Percentiles rank a stretch among this genome's conserved stretches.
These are phyloP conservation scores for Xestia rhomboidea DNA, from an alignment of 2,888 invertebrate species.

Conservation along the genomic window DNA sequence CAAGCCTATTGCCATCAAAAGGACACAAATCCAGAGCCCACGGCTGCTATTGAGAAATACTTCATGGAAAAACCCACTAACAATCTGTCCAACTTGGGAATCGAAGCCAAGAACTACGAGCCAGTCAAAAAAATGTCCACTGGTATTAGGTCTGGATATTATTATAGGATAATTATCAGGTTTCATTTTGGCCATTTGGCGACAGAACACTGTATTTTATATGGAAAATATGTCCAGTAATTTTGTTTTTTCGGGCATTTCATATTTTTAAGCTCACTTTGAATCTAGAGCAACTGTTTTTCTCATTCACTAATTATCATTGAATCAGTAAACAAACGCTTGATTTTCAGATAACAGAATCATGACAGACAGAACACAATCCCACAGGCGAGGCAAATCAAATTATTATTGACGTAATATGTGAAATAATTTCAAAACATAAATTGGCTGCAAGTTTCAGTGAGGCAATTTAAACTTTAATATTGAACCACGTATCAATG, in stretches of 20 bases:
- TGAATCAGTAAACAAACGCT: not conserved
- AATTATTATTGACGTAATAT: constrained; percentile 33
- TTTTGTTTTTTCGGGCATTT: not conserved
- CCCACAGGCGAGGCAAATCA: constrained; percentile 10
- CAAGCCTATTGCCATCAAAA: not conserved
- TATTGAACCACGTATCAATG: constrained; percentile 63
- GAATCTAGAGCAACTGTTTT: too few species aligned
- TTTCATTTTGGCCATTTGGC: too few species aligned
- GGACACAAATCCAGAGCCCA: not conserved
- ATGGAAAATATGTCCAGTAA: not conserved
- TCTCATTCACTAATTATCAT: too few species aligned
- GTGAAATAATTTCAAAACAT: constrained; percentile 65
- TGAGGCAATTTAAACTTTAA: constrained; percentile 74
- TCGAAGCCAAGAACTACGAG: too few species aligned
- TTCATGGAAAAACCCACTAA: not conserved
- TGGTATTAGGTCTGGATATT: too few species aligned
- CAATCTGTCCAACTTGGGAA: too few species aligned
- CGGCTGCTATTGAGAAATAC: not conserved
- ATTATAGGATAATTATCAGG: too few species aligned
- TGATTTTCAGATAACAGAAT: not conserved
- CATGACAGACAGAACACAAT: not conserved
- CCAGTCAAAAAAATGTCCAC: too few species aligned
- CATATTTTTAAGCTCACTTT: too few species aligned
- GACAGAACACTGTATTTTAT: not conserved
- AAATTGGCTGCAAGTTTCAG: constrained; percentile 69